These are phyloP conservation scores for Eupithecia abbreviata DNA, from an alignment of 2,888 invertebrate genomes.

Conservation along the genomic window DNA sequence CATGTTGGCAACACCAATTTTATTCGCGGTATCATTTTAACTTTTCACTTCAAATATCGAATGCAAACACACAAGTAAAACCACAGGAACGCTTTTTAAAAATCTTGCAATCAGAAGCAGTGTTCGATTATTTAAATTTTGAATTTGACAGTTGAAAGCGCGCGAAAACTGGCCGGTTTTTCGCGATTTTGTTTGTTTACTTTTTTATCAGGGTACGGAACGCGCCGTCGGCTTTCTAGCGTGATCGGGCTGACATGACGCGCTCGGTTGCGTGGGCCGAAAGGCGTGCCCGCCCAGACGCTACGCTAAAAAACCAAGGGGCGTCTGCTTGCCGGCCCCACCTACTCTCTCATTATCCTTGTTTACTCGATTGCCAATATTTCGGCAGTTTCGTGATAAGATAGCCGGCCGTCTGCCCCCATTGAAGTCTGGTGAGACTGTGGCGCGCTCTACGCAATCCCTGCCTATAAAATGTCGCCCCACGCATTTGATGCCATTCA, in stretches of 20 bases:
- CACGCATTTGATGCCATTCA: constrained; percentile 72
- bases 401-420: constrained; percentile 72
- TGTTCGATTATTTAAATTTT: constrained; percentile 27
- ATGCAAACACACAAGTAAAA: constrained; percentile 14
- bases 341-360: constrained; percentile 81
- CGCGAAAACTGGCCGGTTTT: constrained; percentile 42
- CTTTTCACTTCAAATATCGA: constrained; percentile 61
- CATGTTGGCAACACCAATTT: constrained; percentile 80
- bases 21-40: constrained; percentile 73
- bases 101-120: not conserved
- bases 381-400: constrained; percentile 72
- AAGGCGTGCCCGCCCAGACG: constrained; percentile 81
- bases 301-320: constrained; percentile 76
- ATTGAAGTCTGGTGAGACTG: constrained; percentile 78
- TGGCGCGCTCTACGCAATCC: constrained; percentile 73
- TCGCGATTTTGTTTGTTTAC: constrained; percentile 66
- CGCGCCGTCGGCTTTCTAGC: constrained; percentile 72
- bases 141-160: constrained; percentile 39
- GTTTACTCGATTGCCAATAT: constrained; percentile 78
- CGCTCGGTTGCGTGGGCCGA: constrained; percentile 69
- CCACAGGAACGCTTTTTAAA: not conserved
- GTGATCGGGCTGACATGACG: constrained; percentile 57
- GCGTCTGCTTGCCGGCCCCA: constrained; percentile 76
- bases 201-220: constrained; percentile 57
- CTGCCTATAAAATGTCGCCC: constrained; percentile 80